Base-by-base conservation (phyloP, 1,140 invertebrate genomes). In the Eufriesea mexicana region DNA sequence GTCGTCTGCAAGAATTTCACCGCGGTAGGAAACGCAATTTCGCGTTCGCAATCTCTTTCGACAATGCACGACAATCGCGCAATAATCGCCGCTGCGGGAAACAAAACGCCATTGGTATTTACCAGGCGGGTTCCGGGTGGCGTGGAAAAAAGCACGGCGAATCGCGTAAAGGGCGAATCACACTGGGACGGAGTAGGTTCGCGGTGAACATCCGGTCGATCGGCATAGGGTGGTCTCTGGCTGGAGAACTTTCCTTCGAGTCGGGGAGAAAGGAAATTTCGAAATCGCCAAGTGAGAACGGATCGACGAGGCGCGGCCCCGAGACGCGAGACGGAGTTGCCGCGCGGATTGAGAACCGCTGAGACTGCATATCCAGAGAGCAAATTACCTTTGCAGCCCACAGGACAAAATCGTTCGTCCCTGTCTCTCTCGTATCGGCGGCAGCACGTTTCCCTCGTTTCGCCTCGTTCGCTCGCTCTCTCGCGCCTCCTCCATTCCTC, bases 311-410 rank as follows among this genome's bases (percentile, higher is more conserved):
- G 23, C 72, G 51, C n/a, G 25, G 42, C 42, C 2, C 14, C 16
- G 16, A 59, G 16, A 55, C 51, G 2, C 72, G 45, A 10, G 45
- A 10, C 35, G 23, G 9, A 18, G 12, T 12, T 18, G 0, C 25
- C 42, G 9, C 28, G 28, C 57, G 47, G 5, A 35, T 59, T 90
- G 89, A 90, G 89, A 88, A 83, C 75, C 89, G 62, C 89, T 90
- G 88, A 80, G 76, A 83, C 81, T 88, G 89, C 86, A 89, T 88
- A 91, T 91, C 87, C 84, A 86, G 83, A 87, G 88, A 88, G 88
- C 88, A 91, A 92, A 91, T 92, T 93, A 91, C 90, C 87, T 86
- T 89, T 89, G 90, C 85, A 89, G 88, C 74, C 90, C 87, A 89
- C 89, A 91, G 84, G 80, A 90, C 84, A 86, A 84, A 87, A 72